Evolutionary conservation across 2,797 vertebrate species (phyloP).

Genomic region (Coranthus polyacanthus): DNA sequence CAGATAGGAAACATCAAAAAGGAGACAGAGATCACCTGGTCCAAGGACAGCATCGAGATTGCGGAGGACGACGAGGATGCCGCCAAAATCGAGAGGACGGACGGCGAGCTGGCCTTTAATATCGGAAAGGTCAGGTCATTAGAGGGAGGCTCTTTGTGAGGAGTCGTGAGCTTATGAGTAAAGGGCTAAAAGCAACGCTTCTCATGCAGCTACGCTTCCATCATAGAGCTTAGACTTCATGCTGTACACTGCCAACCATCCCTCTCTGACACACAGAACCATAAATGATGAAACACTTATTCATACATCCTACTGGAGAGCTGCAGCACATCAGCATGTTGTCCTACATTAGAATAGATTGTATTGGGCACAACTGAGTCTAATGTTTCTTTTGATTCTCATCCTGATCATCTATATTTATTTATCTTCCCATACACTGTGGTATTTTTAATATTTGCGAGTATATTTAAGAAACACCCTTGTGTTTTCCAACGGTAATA

Average conservation of each 20-base stretch:
- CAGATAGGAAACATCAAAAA: constrained; percentile 96
- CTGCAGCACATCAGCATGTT: constrained; percentile 35
- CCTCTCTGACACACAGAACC: constrained; percentile 69
- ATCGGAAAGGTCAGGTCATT: constrained; percentile 92
- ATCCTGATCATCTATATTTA: neutral
- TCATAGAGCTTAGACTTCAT: constrained; percentile 30
- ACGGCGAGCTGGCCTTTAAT: constrained; percentile 91
- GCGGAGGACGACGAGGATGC: constrained; percentile 93
- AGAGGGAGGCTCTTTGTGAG: constrained; percentile 43
- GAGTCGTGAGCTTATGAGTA: constrained; percentile 47
- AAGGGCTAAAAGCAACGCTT: constrained; percentile 44
- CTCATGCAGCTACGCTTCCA: constrained; percentile 55
- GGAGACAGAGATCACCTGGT: constrained; percentile 94
- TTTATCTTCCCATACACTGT: no score
- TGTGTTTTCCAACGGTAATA: constrained; percentile 47
- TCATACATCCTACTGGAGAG: constrained; percentile 13
- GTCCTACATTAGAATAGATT: constrained; percentile 1
- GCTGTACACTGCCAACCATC: constrained; percentile 46
- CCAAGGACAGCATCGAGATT: constrained; percentile 94
- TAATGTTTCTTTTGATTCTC: constrained; percentile 1
- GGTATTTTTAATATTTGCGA: no score
- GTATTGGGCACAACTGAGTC: no score
- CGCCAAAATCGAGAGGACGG: constrained; percentile 87
- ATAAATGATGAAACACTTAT: constrained; percentile 63
- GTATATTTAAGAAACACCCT: no score